Evolutionary conservation across 2,113 vertebrate genomes (phyloP), one percentile per base, ranked within the genome.

Genomic region (Prietella phreatophila): DNA sequence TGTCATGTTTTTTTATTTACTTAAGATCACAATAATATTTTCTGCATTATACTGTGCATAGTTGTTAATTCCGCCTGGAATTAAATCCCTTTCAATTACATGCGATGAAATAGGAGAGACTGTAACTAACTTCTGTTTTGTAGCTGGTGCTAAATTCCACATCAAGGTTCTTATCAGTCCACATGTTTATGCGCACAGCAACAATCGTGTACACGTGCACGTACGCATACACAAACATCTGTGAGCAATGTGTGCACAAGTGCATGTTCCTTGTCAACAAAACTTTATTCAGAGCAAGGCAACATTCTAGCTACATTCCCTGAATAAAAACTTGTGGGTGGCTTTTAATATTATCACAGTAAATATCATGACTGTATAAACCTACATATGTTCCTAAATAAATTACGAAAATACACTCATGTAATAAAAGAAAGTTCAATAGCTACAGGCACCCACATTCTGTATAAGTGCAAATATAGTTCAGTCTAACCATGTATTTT

Each of bases 111-210:
- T 67, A n/a, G 50, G 73, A 69, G 14, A 69, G 20, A 56, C 47
- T 80, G 20, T 39, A n/a, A 71, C 36, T 39, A 65, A 47, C 42
- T 76, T 83, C 39, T 87, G 69, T 76, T 84, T 84, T 84, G 42
- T 25, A 84, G 47, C 82, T 33, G 42, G 22, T 88, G 73, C n/a
- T 80, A 84, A 79, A 87, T 87, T 87, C 81, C 39, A 83, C 56
- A 87, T 75, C 42, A 69, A 83, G 47, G 20, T 75, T 69, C 87
- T 88, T 88, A 88, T 88, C 87, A 85, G 82, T 42, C 3, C 39
- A 63, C 20, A 1, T 25, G 22, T 81, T 65, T 61, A 83, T 4
- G 33, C 42, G 55, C 69, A 55, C 27, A 61, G 19, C 10, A 27
- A 58, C 69, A 60, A 8, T 61, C 71, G 2, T 36, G 36, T 36